A percentile compares a stretch with the other conserved stretches of the same genome.
Evolutionary conservation across 1,140 invertebrate genomes (phyloP).

Genomic region (Lepidurus packardi): DNA sequence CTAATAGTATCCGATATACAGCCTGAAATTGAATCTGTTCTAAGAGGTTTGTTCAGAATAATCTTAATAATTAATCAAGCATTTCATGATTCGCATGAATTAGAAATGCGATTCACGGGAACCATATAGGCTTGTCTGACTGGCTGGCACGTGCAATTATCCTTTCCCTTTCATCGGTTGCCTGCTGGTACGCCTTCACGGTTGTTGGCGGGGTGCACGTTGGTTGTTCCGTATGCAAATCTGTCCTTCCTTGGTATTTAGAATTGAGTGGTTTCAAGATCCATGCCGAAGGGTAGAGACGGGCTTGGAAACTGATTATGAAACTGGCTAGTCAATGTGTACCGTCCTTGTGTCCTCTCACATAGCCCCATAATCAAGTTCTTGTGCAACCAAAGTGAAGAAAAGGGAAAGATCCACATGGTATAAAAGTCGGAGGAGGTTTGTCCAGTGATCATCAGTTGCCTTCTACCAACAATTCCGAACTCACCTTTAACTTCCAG

Average conservation of each 20-base stretch:
- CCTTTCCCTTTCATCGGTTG: no score
- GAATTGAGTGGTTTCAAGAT: not conserved
- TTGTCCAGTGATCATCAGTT: not conserved
- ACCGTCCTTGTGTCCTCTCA: constrained; percentile 13
- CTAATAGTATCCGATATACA: no score
- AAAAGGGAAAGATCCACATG: not conserved
- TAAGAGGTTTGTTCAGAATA: no score
- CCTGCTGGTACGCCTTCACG: no score
- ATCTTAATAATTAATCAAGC: no score
- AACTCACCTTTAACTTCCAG: not conserved
- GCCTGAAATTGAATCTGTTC: no score
- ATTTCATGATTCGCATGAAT: no score
- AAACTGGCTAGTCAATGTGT: not conserved
- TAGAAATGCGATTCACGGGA: no score
- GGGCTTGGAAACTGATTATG: not conserved
- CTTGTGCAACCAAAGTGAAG: not conserved
- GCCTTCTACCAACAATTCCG: not conserved
- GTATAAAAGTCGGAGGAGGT: not conserved
- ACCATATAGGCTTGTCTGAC: no score
- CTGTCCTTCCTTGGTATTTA: not conserved
- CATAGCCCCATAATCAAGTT: not conserved
- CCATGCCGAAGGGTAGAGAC: not conserved
- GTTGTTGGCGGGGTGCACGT: not conserved
- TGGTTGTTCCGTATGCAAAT: not conserved
- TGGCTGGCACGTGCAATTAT: no score